Evolutionary conservation across 2,113 vertebrate genomes (phyloP).

Genomic region (Labeo rohita): DNA sequence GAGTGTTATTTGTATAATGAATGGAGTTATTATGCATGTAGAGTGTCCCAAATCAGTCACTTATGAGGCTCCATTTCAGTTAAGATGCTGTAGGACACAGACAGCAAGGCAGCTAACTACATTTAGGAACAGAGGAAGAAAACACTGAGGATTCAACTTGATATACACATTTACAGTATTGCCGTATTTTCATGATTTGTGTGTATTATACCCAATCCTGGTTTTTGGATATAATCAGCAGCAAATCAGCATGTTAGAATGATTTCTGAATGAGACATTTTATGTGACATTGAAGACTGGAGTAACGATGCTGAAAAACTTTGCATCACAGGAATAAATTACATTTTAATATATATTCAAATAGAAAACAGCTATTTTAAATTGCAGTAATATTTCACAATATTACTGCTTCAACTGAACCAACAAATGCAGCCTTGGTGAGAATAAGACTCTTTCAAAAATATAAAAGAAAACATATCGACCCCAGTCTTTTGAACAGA

Average conservation of each 20-base stretch:
- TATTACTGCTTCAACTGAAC: not conserved
- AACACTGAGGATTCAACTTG: not conserved
- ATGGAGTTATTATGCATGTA: not conserved
- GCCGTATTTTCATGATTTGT: not conserved
- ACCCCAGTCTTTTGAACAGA: not conserved
- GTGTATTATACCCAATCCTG: not conserved
- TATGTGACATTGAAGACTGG: not conserved
- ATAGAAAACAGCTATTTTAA: not conserved
- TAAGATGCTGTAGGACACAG: not conserved
- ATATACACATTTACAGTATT: not conserved
- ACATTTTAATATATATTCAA: not conserved
- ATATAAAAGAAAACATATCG: not conserved
- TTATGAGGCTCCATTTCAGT: not conserved
- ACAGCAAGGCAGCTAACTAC: not conserved
- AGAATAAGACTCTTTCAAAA: not conserved
- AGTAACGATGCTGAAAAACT: not conserved
- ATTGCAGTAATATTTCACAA: not conserved
- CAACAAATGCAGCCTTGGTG: not conserved
- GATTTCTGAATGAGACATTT: not conserved
- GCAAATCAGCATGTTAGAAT: not conserved
- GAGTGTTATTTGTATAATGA: not conserved
- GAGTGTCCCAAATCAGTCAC: slow-evolving; percentile 4
- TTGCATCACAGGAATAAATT: not conserved
- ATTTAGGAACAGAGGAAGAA: not conserved
- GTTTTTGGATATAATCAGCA: not conserved